phyloP scores from a whole-genome alignment of 2,113 vertebrate species.

The Heliornis fulica region DNA sequence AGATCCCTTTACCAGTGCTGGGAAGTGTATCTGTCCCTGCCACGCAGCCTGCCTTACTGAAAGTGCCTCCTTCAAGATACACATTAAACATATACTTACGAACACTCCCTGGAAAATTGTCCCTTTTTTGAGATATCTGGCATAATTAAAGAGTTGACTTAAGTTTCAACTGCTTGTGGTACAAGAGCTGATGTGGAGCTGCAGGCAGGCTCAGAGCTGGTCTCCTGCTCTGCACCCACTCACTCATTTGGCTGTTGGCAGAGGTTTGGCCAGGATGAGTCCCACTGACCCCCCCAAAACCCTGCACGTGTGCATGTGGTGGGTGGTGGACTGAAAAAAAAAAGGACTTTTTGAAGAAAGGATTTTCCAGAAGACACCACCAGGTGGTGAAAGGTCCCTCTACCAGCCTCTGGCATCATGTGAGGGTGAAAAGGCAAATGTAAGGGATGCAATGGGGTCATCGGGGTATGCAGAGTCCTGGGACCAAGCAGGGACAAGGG shows the following conservation, averaged over 20 bases:
- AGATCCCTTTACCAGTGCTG: rapidly evolving
- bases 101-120: background rate
- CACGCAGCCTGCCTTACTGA: background rate
- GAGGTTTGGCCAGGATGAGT: background rate
- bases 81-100: background rate
- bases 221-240: background rate
- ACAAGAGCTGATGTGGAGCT: background rate
- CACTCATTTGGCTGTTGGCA: background rate
- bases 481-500: background rate
- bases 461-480: background rate
- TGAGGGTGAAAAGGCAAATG: background rate
- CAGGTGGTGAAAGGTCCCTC: background rate
- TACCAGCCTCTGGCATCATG: background rate
- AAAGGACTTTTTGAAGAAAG: background rate
- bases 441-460: background rate
- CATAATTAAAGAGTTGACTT: background rate
- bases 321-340: background rate
- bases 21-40: background rate
- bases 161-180: rapidly evolving
- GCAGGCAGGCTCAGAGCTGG: background rate
- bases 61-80: background rate
- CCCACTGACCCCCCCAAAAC: background rate
- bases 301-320: rapidly evolving
- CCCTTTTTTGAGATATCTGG: background rate
- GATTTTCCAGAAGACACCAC: background rate